Base-by-base conservation (phyloP, 2,797 vertebrate species). In the Syngnathus rostellatus region DNA sequence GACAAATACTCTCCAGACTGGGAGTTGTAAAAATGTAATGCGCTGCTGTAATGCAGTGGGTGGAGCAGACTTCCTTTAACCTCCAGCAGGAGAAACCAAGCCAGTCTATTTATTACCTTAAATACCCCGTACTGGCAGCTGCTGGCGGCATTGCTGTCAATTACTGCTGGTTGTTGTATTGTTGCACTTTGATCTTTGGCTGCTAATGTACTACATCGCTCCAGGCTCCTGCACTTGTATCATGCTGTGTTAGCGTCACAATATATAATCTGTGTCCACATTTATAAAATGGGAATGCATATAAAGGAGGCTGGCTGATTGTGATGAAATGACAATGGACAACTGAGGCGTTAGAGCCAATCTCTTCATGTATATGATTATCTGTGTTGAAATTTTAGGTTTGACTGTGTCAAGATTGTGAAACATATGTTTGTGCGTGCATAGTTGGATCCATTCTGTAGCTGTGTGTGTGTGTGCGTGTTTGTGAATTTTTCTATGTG, bases 121-220 rank as follows among this genome's bases (percentile, higher is more conserved):
- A 85, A 87, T 81, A 82, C 79, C 77, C 78, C 70, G 81, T 83
- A 76, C 64, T 66, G 71, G 70, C 78, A 71, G 75, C 74, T 73
- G 79, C 82, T 83, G 64, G 72, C 76, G 84, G 81, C 73, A 51
- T 46, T 76, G 64, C 72, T 80, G 85, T 86, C 84, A 85, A 78
- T 87, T 83, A 81, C 71, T 43, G 75, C 76, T 77, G 78, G 78
- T 78, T 85, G 78, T 79, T 72, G 76, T 80, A 75, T 82, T 79
- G 65, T 82, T 85, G 76, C 77, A 68, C 83, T 87, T 85, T 88
- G 80, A 89, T 87, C 83, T 85, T 83, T 75, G 66, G 79, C 72
- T 70, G 63, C 75, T 73, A 79, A 82, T 78, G 79, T 64, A 74
- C 82, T 73, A 68, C 63, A 31, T 67, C 57, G 83, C 83, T 85